Percentiles rank a stretch among this genome's conserved stretches.
Conservation (phyloP, 1,140 invertebrate genomes). For the Dreissena polymorpha region DNA sequence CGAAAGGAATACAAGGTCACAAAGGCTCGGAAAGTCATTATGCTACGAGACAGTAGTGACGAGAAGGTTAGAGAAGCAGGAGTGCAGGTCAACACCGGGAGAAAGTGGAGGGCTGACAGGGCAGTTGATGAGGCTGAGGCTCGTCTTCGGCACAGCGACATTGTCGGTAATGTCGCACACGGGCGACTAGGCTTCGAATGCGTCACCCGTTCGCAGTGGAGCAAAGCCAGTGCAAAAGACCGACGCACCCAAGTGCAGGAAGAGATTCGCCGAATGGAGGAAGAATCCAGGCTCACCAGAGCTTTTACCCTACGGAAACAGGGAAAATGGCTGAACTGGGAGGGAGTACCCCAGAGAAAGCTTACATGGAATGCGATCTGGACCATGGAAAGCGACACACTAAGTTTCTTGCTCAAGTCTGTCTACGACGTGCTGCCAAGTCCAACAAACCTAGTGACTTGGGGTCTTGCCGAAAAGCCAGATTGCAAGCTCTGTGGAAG, state of each 20-base stretch:
- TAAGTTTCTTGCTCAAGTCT: constrained; percentile 27
- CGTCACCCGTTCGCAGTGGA: neutral
- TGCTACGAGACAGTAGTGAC: constrained; percentile 38
- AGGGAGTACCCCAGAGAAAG: constrained; percentile 11
- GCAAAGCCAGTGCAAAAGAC: neutral
- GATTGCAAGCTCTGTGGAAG: constrained; percentile 30
- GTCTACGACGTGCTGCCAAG: constrained; percentile 14
- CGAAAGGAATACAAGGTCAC: constrained; percentile 50
- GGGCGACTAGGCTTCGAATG: constrained; percentile 25
- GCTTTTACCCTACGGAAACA: constrained; percentile 16
- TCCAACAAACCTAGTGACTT: constrained; percentile 17
- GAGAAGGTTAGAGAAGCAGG: constrained; percentile 32
- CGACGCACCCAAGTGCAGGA: constrained; percentile 15
- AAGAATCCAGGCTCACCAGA: constrained; percentile 21
- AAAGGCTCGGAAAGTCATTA: constrained; percentile 38
- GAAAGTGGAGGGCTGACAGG: constrained; percentile 20
- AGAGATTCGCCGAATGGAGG: constrained; percentile 26
- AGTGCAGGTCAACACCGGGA: constrained; percentile 9
- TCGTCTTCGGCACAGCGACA: constrained; percentile 35
- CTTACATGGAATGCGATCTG: constrained; percentile 11
- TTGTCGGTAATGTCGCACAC: neutral
- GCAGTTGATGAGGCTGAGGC: constrained; percentile 18
- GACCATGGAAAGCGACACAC: constrained; percentile 5
- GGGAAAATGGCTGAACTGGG: constrained; percentile 29
- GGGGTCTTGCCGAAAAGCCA: constrained; percentile 2